phyloP scores from a whole-genome alignment of 2,797 vertebrate genomes.

The Pantherophis alleghaniensis region DNA sequence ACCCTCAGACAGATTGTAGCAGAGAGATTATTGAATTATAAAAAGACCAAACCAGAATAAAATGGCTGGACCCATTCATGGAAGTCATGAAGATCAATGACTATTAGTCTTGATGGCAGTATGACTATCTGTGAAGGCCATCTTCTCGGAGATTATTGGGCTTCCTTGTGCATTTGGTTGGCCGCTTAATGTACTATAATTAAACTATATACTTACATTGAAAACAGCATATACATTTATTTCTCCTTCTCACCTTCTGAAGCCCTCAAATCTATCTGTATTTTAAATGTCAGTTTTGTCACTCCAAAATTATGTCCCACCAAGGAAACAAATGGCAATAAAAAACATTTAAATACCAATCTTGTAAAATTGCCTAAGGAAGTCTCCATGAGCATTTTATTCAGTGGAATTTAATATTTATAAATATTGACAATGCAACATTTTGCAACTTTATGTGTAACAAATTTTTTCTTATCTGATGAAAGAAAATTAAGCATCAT shows the following conservation, averaged over 20 bases:
- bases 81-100: neutral
- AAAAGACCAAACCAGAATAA: neutral
- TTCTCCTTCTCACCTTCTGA: neutral
- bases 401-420: neutral
- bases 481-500: neutral
- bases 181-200: neutral
- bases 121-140: neutral
- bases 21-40: conserved; percentile 4
- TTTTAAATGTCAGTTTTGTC: neutral
- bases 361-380: neutral
- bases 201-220: neutral
- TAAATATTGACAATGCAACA: neutral
- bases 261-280: neutral
- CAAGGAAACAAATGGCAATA: neutral
- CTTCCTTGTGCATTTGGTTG: neutral
- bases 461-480: neutral
- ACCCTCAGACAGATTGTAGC: neutral
- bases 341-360: neutral
- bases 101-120: neutral
- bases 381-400: neutral
- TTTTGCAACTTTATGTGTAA: neutral
- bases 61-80: neutral
- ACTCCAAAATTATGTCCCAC: neutral
- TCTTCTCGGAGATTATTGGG: neutral
- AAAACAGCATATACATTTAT: neutral